Evolutionary conservation across 2,113 vertebrate genomes (phyloP).

Genomic region (Nothocercus nigrocapillus): DNA sequence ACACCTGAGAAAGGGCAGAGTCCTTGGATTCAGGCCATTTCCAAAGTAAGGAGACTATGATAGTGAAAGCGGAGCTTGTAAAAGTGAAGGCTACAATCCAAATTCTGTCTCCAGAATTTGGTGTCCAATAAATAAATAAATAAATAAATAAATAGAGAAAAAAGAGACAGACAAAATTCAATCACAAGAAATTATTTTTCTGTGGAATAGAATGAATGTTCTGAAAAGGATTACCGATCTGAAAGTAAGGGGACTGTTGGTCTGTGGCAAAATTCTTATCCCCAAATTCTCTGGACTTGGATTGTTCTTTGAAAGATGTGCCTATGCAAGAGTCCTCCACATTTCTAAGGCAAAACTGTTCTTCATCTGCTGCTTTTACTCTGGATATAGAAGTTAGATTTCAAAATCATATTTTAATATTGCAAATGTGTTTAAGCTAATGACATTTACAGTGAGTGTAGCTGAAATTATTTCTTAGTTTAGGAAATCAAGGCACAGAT

Average conservation of each 20-base stretch:
- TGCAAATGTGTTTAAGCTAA: constrained; percentile 15
- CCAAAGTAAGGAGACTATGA: not conserved
- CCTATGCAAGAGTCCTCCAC: not conserved
- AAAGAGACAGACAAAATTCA: not conserved
- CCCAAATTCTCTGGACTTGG: not conserved
- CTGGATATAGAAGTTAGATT: not conserved
- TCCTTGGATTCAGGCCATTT: not conserved
- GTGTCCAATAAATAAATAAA: too few relatives aligned
- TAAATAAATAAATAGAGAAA: too few relatives aligned
- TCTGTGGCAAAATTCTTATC: not conserved
- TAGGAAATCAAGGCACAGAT: constrained; percentile 1
- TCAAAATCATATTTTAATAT: not conserved
- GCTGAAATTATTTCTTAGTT: not conserved
- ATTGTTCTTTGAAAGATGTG: not conserved
- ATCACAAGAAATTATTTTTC: not conserved
- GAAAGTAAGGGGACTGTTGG: not conserved
- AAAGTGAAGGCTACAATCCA: not conserved
- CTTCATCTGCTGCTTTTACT: not conserved
- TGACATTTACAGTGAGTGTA: not conserved
- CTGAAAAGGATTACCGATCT: not conserved
- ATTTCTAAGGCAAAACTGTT: not conserved
- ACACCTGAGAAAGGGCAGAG: not conserved
- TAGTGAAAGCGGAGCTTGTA: not conserved
- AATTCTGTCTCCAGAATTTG: not conserved
- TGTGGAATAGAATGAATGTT: not conserved